Conservation (phyloP, 2,113 vertebrate genomes). For the Onychorhynchus coronatus region DNA sequence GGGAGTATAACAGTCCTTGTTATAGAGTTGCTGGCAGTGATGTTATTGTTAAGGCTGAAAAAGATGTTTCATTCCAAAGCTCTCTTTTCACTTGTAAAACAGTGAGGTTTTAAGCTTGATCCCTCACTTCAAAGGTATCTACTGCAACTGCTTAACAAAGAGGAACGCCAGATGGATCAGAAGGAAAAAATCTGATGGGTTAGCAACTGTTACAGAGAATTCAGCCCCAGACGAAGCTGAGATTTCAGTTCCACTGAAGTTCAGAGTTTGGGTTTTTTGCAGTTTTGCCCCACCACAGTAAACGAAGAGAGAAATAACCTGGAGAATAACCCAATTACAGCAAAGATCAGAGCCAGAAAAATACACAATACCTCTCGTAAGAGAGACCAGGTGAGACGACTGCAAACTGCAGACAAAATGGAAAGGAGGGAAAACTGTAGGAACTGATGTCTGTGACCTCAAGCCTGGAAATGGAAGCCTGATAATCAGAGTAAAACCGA, state of each 20-base stretch:
- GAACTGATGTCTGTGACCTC: not conserved
- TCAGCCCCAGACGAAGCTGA: not conserved
- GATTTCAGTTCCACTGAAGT: not conserved
- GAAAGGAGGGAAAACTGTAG: not conserved
- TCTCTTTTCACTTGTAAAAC: constrained; percentile 53
- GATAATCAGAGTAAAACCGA: not conserved
- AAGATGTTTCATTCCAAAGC: constrained; percentile 56
- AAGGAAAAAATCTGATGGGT: not conserved
- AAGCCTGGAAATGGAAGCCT: not conserved
- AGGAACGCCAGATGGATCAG: not conserved
- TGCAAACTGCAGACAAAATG: not conserved
- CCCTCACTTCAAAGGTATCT: constrained; percentile 40
- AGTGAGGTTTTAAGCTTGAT: constrained; percentile 47
- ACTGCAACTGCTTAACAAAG: not conserved
- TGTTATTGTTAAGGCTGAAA: constrained; percentile 65
- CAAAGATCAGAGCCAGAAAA: not conserved
- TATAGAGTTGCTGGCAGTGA: constrained; percentile 47
- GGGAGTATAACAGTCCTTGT: constrained; percentile 58
- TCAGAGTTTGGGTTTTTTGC: not conserved
- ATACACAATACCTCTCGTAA: not conserved
- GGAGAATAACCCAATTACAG: not conserved
- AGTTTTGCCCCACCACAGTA: not conserved
- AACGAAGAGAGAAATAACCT: not conserved
- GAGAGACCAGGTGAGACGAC: not conserved
- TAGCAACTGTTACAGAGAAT: not conserved